Conservation (phyloP, 2,113 vertebrate genomes). For the Siniperca knerii region DNA sequence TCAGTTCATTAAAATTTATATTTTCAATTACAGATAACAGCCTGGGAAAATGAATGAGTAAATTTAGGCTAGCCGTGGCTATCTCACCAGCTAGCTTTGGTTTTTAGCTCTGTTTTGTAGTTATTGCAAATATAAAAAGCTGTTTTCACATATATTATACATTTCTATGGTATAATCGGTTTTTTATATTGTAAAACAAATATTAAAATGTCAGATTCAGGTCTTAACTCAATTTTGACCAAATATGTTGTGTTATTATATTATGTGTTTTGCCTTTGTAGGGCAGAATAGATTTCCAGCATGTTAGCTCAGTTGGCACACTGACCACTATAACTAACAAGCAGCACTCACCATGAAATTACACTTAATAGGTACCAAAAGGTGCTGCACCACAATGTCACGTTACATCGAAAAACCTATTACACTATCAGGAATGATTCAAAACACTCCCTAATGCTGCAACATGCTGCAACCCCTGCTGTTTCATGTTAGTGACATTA, state of each 20-base stretch:
- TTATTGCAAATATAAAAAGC: neutral
- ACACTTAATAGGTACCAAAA: constrained; percentile 63
- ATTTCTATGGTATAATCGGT: neutral
- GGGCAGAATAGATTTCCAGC: constrained; percentile 13
- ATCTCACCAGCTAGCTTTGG: constrained; percentile 1
- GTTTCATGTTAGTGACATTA: constrained; percentile 54
- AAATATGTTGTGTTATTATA: neutral
- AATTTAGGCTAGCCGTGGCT: neutral
- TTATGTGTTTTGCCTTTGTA: constrained; percentile 2
- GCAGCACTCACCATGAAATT: constrained; percentile 58
- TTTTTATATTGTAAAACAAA: constrained; percentile 14
- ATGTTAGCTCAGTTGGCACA: constrained; percentile 25
- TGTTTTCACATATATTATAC: neutral
- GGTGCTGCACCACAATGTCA: constrained; percentile 48
- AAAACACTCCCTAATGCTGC: constrained; percentile 61
- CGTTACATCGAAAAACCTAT: constrained; percentile 42
- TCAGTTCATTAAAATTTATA: neutral
- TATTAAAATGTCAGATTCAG: neutral
- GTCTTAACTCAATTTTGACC: constrained; percentile 4
- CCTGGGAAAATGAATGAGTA: neutral
- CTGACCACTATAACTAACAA: constrained; percentile 45
- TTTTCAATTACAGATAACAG: neutral
- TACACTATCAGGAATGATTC: constrained; percentile 48
- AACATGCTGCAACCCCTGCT: constrained; percentile 60
- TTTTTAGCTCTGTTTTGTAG: neutral